Evolutionary conservation across 2,797 vertebrate species (phyloP), one percentile per base, ranked within the genome.

Genomic region (Pelochelys cantorii): DNA sequence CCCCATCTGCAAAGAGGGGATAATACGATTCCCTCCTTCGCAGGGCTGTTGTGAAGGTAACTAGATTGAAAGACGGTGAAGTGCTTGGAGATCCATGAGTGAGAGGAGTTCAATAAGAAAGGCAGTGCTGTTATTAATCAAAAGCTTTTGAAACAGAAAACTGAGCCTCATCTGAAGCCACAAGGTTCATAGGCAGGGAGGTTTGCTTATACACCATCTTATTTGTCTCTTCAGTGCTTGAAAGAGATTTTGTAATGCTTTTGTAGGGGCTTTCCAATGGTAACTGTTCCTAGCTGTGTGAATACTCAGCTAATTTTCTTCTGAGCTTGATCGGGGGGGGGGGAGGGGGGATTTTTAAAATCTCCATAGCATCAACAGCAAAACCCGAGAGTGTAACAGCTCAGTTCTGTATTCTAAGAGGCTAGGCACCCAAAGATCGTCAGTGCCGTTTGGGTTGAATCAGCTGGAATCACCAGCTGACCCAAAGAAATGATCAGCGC

Each of bases 111-210:
- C 17, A 34, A n/a, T 20, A 34, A 34, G n/a, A 34, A 68, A 71
- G 10, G 18, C 20, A 11, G n/a, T 22, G 18, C 1, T 34, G 5
- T 71, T 37, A 0, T 65, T 92, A 83, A 91, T 90, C 93, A 91
- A 85, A 94, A 94, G 65, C 90, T 91, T 79, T 88, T 86, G 80
- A 95, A 93, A 94, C 14, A n/a, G 74, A 37, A 62, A 81, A 79
- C 78, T 53, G 22, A 22, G 65, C 17, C n/a, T 4, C 18, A 37
- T 71, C 22, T 71, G 65, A 71, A 37, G n/a, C 79, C 88, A 94
- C 88, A 82, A 85, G 74, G 53, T 83, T 82, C 90, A 81, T 77
- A 81, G 90, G 62, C 90, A 95, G 86, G 81, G 59, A 87, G 81
- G 55, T 84, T 92, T 89, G 0, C 0, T 84, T 71, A 87, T 23